Percentiles rank a stretch among this genome's conserved stretches.
These are phyloP conservation scores for Bradypodion ventrale DNA, from an alignment of 2,797 vertebrate genomes.

Conservation along the genomic window DNA sequence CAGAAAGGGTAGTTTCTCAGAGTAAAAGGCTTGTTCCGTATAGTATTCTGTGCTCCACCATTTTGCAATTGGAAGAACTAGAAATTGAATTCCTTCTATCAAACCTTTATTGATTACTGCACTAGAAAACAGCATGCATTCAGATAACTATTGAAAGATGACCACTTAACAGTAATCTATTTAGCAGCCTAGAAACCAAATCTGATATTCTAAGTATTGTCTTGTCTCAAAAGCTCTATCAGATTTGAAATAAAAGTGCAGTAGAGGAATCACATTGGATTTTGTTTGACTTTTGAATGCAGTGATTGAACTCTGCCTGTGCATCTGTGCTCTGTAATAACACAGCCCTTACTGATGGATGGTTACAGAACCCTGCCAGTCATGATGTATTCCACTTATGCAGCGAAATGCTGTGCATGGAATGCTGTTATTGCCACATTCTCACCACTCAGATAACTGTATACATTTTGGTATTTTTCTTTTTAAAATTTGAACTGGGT, in stretches of 20 bases:
- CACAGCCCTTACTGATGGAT: neutral
- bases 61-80: neutral
- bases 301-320: neutral
- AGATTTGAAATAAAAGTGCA: neutral
- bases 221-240: too few relatives aligned
- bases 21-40: neutral
- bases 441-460: neutral
- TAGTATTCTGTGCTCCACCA: neutral
- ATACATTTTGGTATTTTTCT: neutral
- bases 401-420: neutral
- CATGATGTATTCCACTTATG: neutral
- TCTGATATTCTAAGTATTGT: neutral
- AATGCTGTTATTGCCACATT: neutral
- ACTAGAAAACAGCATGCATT: neutral
- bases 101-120: neutral
- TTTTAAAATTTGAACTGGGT: neutral
- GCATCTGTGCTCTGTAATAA: neutral
- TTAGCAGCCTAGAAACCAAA: neutral
- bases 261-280: neutral
- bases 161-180: neutral
- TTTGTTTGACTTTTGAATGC: neutral
- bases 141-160: too few relatives aligned
- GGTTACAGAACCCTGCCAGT: neutral
- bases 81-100: neutral
- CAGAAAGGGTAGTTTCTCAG: too few relatives aligned